Evolutionary conservation across 2,113 vertebrate species (phyloP), one percentile per base, ranked within the genome.

Genomic region (Charadrius vociferus): DNA sequence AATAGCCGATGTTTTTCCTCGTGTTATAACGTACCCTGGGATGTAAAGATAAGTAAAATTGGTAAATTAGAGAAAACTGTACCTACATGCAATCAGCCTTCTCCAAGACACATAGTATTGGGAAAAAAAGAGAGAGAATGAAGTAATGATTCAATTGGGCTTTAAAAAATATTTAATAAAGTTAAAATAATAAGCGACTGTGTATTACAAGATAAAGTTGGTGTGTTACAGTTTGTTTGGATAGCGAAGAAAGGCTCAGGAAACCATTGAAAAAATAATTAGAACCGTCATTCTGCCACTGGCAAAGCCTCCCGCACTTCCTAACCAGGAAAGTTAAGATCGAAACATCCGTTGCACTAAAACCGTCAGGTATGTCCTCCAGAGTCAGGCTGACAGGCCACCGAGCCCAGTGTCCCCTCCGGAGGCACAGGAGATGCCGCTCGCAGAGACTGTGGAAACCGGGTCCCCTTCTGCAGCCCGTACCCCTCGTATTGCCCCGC

Each of bases 141-240:
- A 88, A 41, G 50, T 62, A 82, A 84, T 47, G 55, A 89, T 81
- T 95, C 61, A 81, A 23, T 0, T 59, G n/a, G 50, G 59, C 55
- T 81, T 77, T 61, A 16, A 71, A 70, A 90, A 90, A 43, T n/a
- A 66, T 41, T 61, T 45, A 80, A 66, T 81, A 73, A 91, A 73
- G 72, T 70, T 86, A 56, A 81, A 92, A 91, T 68, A 96, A 94
- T 68, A 86, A 88, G 77, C 75, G 77, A 50, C 32, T 68, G 77
- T 94, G 50, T 26, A 66, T 43, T 49, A 70, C 72, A 65, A 89
- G 90, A 65, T 81, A 68, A 73, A 77, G 39, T 16, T 0, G 0
- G 39, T 70, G 80, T 52, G 73, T 32, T 89, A 49, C 29, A 39
- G 80, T 68, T 75, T 86, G 86, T 78, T 79, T 94, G 92, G 86